Base-by-base conservation (phyloP, 1,140 invertebrate species). In the Mycetomoellerius zeteki region DNA sequence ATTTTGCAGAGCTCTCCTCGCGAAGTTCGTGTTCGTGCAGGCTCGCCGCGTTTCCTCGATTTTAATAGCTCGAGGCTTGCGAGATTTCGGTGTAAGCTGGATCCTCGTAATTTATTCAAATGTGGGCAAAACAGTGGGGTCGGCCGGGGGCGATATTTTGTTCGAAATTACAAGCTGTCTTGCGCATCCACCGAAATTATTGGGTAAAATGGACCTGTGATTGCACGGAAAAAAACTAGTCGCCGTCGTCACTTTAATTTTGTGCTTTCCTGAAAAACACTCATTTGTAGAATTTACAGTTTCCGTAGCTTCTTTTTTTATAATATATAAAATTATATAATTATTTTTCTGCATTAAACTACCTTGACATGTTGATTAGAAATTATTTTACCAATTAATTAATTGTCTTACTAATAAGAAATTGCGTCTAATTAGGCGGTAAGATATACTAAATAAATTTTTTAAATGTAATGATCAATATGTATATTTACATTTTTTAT, bases 121-220 rank as follows among this genome's bases (percentile, higher is more conserved):
- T 89, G 64, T 21, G 30, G 80, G 77, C 54, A 82, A 71, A 73
- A 64, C 14, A 21, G 12, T 19, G 12, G 1, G 12, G 37, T n/a
- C 7, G 3, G 37, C 67, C 43, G 3, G 14, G 3, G 16, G 33
- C 52, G 54, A 87, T 89, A 85, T 43, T 80, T 52, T 72, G 43
- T 21, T 4, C 21, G 33, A 84, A 90, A 90, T 89, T 90, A 87
- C 77, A 82, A 88, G 72, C 54, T 88, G 81, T 80, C 62, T 10
- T 54, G 2, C 19, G 54, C 50, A 60, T 58, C n/a, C n/a, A 14
- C n/a, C 30, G 71, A 50, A 77, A 89, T 89, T 56, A 33, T 64
- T 37, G 27, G 75, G 33, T 30, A 37, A 77, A 24, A 54, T n/a
- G 30, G 21, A 73, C 47, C 56, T 67, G 47, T 21, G 86, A 62